Percentiles rank a stretch among this genome's conserved stretches.
Evolutionary conservation across 2,113 vertebrate species (phyloP).

Genomic region (Corythoichthys haematopterus): DNA sequence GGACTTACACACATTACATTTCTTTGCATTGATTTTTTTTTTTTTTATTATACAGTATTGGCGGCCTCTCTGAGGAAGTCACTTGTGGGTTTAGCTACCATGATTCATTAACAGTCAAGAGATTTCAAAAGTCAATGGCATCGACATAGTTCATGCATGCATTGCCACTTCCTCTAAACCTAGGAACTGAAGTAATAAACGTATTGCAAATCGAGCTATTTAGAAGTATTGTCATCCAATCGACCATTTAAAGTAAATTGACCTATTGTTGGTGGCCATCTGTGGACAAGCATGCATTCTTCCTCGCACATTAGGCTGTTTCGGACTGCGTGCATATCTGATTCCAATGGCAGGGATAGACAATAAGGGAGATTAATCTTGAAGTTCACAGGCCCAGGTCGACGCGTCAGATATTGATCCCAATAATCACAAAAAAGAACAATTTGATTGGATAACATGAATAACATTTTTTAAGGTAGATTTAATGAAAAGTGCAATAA

Average conservation of each 20-base stretch:
- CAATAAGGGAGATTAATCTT: too few species aligned
- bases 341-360: too few species aligned
- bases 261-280: neutral
- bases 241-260: neutral
- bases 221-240: neutral
- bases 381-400: too few species aligned
- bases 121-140: neutral
- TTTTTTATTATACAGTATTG: neutral
- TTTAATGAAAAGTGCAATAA: too few species aligned
- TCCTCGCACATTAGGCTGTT: too few species aligned
- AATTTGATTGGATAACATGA: too few species aligned
- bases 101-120: neutral
- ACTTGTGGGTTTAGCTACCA: conserved; percentile 1
- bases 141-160: neutral
- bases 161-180: neutral
- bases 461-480: too few species aligned
- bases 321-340: too few species aligned
- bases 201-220: neutral
- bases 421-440: too few species aligned
- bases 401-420: too few species aligned
- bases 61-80: neutral
- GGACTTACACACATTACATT: neutral
- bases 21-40: neutral
- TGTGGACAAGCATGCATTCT: neutral
- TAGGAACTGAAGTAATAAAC: neutral